Evolutionary conservation across 2,797 vertebrate species (phyloP), one percentile per base, ranked within the genome.

Genomic region (Balearica regulorum): DNA sequence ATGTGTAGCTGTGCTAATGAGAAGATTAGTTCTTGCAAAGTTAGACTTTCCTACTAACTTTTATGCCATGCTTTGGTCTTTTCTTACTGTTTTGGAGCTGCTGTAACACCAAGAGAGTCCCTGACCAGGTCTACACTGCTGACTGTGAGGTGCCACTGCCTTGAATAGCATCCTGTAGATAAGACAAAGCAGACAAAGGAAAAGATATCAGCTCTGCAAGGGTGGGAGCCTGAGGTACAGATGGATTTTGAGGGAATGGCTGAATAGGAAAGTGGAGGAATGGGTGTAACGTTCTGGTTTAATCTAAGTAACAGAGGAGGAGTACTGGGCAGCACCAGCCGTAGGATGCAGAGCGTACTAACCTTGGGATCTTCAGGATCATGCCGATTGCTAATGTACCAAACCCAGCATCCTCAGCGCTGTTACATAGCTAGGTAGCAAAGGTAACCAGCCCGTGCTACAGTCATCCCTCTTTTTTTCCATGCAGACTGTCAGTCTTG

Each of bases 281-380:
- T 18, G 49, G 41, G 10, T 3, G 2, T 25, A 44, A 44, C 1
- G 4, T 41, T 25, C 41, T 84, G 41, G 17, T 76, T 84, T 61
- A 33, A 49, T 60, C 66, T 33, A 15, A 64, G 8, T 37, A 9
- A 29, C 0, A 0, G 61, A 68, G 29, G 57, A 78, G 37, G 6
- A 78, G 33, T 33, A 7, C 26, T 66, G 48, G 55, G 46, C 78
- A 66, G 76, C n/a, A 33, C 24, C 60, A 55, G 35, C 21, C 55
- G 43, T 43, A 65, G 43, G 29, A 29, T 48, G n/a, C 58, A 69
- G 28, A 13, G 28, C 29, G 11, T 53, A 61, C 39, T 41, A 1
- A 26, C 1, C 0, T 1, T 66, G 53, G 60, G 10, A 48, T 85
- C 60, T 73, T 58, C 43, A 66, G n/a, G 39, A 44, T 16, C 31